phyloP scores from a whole-genome alignment of 2,113 vertebrate genomes.

The Takifugu bimaculatus region DNA sequence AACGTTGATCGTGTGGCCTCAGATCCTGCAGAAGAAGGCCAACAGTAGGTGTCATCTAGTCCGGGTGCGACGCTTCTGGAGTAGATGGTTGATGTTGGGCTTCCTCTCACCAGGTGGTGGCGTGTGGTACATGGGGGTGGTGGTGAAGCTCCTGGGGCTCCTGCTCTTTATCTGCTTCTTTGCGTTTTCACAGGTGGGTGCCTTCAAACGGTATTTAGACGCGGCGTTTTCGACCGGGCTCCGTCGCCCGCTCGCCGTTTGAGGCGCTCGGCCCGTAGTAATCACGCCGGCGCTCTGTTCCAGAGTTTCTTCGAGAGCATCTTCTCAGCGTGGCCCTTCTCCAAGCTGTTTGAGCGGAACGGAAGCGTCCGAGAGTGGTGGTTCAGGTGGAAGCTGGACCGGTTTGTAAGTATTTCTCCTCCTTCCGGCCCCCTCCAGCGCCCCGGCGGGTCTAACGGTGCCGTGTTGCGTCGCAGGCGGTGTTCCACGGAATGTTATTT shows the following conservation, averaged over 20 bases:
- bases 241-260: not conserved
- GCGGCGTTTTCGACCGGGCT: not conserved
- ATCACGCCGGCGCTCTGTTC: conserved; percentile 10
- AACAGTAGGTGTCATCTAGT: conserved; percentile 75
- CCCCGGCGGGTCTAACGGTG: not conserved
- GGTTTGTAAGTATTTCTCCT: conserved; percentile 80
- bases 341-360: conserved; percentile 89
- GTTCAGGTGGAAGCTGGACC: conserved; percentile 96
- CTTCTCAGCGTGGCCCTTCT: conserved; percentile 94
- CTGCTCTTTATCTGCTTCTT: conserved; percentile 89
- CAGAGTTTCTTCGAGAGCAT: conserved; percentile 89
- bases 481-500: conserved; percentile 93
- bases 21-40: conserved; percentile 90
- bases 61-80: not conserved
- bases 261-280: not conserved
- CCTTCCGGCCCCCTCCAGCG: not conserved
- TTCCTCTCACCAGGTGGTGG: conserved; percentile 77
- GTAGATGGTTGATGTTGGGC: not conserved
- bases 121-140: conserved; percentile 86
- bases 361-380: conserved; percentile 96
- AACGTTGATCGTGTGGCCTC: conserved; percentile 90
- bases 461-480: conserved; percentile 74
- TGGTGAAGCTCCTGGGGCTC: conserved; percentile 83
- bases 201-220: not conserved
- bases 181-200: conserved; percentile 86